A percentile compares a stretch with the other conserved stretches of the same genome.
Evolutionary conservation across 2,888 invertebrate species (phyloP).

Genomic region (Phyllotreta striolata): DNA sequence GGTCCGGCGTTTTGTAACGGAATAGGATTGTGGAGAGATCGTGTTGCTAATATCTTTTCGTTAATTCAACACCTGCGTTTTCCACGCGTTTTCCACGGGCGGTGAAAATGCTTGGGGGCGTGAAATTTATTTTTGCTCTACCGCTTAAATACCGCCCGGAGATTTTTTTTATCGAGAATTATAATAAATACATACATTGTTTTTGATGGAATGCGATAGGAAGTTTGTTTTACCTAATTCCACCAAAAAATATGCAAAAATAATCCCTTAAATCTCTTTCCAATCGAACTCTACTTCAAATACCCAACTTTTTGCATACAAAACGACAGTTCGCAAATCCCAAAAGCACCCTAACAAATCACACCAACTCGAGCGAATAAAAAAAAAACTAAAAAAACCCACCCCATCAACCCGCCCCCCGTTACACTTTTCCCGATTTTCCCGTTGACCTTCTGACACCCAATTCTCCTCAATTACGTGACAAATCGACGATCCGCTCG

Average conservation of each 20-base stretch:
- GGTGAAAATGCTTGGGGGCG: neutral
- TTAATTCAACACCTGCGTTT: slow-evolving; percentile 29
- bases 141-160: neutral
- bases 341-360: too few relatives aligned
- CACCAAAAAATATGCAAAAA: too few relatives aligned
- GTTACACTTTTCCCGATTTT: neutral
- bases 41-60: slow-evolving; percentile 33
- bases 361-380: too few relatives aligned
- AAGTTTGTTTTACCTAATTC: too few relatives aligned
- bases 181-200: too few relatives aligned
- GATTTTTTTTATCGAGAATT: neutral
- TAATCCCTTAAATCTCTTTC: too few relatives aligned
- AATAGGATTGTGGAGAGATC: slow-evolving; percentile 38
- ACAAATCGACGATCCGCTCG: slow-evolving; percentile 21
- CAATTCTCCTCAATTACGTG: slow-evolving; percentile 22
- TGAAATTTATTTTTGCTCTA: slow-evolving; percentile 10
- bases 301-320: too few relatives aligned
- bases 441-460: slow-evolving; percentile 18
- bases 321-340: too few relatives aligned
- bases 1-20: slow-evolving; percentile 34
- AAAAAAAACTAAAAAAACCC: too few relatives aligned
- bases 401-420: too few relatives aligned
- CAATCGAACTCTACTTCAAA: too few relatives aligned
- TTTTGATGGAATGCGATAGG: too few relatives aligned
- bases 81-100: slow-evolving; percentile 19